phyloP scores from a whole-genome alignment of 2,888 invertebrate species.

The Cephus rjabovi region DNA sequence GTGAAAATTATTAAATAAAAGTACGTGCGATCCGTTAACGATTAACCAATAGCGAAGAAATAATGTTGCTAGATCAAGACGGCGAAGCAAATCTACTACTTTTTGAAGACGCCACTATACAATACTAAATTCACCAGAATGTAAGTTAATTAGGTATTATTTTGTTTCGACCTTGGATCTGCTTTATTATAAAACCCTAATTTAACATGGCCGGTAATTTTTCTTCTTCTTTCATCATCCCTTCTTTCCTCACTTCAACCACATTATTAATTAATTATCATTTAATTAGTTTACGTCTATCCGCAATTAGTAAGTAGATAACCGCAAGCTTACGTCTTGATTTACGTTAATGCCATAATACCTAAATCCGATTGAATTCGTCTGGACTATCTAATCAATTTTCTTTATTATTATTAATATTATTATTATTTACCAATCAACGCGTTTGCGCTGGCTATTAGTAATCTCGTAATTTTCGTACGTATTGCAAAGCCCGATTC shows the following conservation, averaged over 20 bases:
- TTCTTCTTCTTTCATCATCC: conserved; percentile 32
- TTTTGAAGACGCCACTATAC: not conserved
- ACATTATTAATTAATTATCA: conserved; percentile 45
- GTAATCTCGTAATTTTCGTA: conserved; percentile 30
- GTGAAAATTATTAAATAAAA: not conserved
- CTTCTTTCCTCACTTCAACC: conserved; percentile 2
- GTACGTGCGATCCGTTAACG: not conserved
- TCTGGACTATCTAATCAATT: conserved; percentile 40
- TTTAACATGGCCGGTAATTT: conserved; percentile 61
- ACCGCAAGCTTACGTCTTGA: conserved; percentile 50
- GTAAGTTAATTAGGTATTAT: not conserved
- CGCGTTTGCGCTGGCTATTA: conserved; percentile 9
- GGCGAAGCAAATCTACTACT: not conserved
- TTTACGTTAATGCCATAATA: conserved; percentile 34
- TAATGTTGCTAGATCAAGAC: not conserved
- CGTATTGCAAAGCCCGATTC: conserved; percentile 44
- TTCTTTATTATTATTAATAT: conserved; percentile 12
- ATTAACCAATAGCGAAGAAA: not conserved
- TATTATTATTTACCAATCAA: not conserved
- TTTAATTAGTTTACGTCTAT: conserved; percentile 48
- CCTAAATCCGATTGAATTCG: conserved; percentile 34
- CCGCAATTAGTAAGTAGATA: conserved; percentile 56
- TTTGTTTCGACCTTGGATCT: conserved; percentile 27
- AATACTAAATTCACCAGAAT: not conserved
- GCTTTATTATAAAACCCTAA: conserved; percentile 56